phyloP scores from a whole-genome alignment of 2,113 vertebrate species.

The Isurus oxyrinchus region DNA sequence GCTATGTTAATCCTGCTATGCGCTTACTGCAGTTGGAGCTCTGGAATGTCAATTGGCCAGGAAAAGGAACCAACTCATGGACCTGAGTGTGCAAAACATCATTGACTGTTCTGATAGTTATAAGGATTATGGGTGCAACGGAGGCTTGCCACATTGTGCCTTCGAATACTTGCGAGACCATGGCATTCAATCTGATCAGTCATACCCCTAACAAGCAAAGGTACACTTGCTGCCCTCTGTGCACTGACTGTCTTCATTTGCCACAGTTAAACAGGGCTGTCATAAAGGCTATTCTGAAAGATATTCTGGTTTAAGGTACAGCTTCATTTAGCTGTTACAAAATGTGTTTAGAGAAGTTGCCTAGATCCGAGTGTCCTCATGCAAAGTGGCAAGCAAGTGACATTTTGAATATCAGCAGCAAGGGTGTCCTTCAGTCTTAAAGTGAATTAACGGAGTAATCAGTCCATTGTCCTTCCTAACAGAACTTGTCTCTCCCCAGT shows the following conservation, averaged over 20 bases:
- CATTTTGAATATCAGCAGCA: not conserved
- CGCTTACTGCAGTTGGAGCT: not conserved
- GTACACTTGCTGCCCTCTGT: not conserved
- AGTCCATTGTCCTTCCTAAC: not conserved
- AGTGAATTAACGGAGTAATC: not conserved
- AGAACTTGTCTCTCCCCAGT: not conserved
- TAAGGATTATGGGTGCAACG: not conserved
- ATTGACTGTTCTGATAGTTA: not conserved
- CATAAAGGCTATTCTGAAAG: not conserved
- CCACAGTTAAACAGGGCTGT: not conserved
- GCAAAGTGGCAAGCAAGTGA: not conserved
- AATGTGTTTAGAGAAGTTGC: not conserved
- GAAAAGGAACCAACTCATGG: not conserved
- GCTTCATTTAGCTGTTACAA: not conserved
- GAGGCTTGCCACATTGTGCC: not conserved
- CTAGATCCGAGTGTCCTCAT: not conserved
- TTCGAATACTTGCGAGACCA: not conserved
- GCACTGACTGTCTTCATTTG: not conserved
- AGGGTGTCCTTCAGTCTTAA: not conserved
- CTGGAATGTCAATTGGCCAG: constrained; percentile 9
- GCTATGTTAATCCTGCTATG: not conserved
- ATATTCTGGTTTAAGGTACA: not conserved
- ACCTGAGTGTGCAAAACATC: not conserved
- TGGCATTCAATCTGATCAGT: not conserved
- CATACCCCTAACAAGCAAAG: not conserved